phyloP scores from a whole-genome alignment of 1,140 invertebrate species.

The Araneus ventricosus region DNA sequence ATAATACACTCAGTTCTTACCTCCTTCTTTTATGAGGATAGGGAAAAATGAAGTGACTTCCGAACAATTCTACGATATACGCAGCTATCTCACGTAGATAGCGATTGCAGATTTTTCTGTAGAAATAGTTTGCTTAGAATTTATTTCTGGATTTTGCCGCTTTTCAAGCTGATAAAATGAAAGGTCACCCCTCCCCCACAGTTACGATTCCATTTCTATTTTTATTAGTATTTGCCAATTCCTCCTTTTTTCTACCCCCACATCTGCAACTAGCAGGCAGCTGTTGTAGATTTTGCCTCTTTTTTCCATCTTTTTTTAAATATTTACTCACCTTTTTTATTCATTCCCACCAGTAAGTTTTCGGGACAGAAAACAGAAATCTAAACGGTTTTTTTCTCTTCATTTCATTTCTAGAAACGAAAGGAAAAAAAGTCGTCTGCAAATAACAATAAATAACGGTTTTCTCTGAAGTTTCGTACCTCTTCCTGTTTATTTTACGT shows the following conservation, averaged over 20 bases:
- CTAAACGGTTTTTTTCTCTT: constrained; percentile 24
- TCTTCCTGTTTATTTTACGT: constrained; percentile 74
- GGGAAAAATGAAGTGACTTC: background rate
- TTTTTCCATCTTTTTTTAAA: constrained; percentile 37
- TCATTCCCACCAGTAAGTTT: background rate
- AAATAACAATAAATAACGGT: constrained; percentile 74
- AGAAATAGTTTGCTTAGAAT: background rate
- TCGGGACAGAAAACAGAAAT: background rate
- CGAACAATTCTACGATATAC: background rate
- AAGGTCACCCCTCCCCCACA: constrained; percentile 2
- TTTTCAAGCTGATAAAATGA: constrained; percentile 1
- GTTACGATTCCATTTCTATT: constrained; percentile 70
- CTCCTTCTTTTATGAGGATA: background rate
- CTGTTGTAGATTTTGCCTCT: constrained; percentile 19
- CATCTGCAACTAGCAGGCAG: constrained; percentile 22
- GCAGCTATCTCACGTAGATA: background rate
- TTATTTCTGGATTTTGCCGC: constrained; percentile 57
- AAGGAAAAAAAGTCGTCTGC: constrained; percentile 51
- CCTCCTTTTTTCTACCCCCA: background rate
- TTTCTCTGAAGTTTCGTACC: constrained; percentile 42
- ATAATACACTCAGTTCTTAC: background rate
- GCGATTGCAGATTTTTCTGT: background rate
- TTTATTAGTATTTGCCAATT: constrained; percentile 68
- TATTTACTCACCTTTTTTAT: constrained; percentile 51
- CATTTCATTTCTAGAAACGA: constrained; percentile 47